phyloP scores from a whole-genome alignment of 2,113 vertebrate species.

The Morone saxatilis region DNA sequence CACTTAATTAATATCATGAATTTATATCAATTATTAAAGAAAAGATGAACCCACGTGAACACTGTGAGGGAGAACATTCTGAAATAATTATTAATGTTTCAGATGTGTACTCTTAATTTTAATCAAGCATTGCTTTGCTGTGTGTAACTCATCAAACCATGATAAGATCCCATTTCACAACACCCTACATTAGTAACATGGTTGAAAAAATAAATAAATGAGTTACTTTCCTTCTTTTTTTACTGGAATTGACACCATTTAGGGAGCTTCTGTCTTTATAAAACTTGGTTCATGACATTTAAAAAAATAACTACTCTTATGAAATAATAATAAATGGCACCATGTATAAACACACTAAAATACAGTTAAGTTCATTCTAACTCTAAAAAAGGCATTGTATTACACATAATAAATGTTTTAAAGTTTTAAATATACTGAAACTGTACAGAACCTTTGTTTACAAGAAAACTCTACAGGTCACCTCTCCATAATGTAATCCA shows the following conservation, averaged over 20 bases:
- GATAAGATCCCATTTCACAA: neutral
- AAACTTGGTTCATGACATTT: neutral
- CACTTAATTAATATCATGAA: constrained; percentile 26
- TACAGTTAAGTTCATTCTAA: neutral
- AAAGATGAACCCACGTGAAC: neutral
- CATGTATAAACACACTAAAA: neutral
- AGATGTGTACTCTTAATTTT: constrained; percentile 19
- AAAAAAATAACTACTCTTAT: neutral
- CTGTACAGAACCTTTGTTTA: neutral
- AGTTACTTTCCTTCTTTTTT: neutral
- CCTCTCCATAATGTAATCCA: too few species aligned
- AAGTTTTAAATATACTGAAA: neutral
- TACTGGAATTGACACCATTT: neutral
- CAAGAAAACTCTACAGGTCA: neutral
- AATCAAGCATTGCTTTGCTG: neutral
- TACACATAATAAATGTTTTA: too few species aligned
- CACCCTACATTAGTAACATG: neutral
- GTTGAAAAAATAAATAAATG: neutral
- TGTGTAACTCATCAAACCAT: neutral
- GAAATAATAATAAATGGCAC: neutral
- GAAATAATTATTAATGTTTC: constrained; percentile 21
- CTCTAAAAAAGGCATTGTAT: neutral
- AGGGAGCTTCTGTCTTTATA: neutral
- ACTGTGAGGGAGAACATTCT: constrained; percentile 21
- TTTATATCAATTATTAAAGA: neutral